Conservation (phyloP, 1,140 invertebrate species). For the Bacillus rossius region DNA sequence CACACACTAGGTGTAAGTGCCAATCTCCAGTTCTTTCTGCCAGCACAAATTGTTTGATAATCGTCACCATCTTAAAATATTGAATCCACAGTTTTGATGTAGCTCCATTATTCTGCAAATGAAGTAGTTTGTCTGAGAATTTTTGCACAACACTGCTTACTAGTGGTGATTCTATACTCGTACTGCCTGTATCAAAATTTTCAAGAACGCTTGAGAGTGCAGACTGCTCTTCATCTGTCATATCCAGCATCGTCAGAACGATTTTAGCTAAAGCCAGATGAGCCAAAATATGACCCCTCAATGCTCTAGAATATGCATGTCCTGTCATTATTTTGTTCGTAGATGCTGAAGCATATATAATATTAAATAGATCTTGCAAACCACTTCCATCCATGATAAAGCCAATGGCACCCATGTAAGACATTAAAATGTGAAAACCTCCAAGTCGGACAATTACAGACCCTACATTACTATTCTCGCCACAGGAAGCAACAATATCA, state of each 20-base stretch:
- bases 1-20: constrained; percentile 30
- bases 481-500: constrained; percentile 33
- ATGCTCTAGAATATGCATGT: constrained; percentile 38
- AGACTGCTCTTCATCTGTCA: too few species aligned
- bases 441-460: constrained; percentile 24
- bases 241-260: too few species aligned
- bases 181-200: too few species aligned
- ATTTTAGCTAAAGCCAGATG: too few species aligned
- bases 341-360: constrained; percentile 30
- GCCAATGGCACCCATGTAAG: constrained; percentile 38
- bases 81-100: not conserved
- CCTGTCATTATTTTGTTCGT: constrained; percentile 37
- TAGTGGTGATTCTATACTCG: not conserved
- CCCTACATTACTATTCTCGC: constrained; percentile 9
- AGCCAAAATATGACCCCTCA: constrained; percentile 38
- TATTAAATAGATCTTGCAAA: constrained; percentile 31
- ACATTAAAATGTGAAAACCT: constrained; percentile 38
- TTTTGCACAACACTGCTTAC: not conserved
- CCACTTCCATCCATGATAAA: constrained; percentile 37
- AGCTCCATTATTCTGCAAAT: not conserved
- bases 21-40: constrained; percentile 3
- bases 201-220: too few species aligned
- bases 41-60: not conserved
- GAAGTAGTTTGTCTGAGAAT: not conserved
- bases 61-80: not conserved